Evolutionary conservation across 2,888 invertebrate genomes (phyloP).

Genomic region (Bugula neritina): DNA sequence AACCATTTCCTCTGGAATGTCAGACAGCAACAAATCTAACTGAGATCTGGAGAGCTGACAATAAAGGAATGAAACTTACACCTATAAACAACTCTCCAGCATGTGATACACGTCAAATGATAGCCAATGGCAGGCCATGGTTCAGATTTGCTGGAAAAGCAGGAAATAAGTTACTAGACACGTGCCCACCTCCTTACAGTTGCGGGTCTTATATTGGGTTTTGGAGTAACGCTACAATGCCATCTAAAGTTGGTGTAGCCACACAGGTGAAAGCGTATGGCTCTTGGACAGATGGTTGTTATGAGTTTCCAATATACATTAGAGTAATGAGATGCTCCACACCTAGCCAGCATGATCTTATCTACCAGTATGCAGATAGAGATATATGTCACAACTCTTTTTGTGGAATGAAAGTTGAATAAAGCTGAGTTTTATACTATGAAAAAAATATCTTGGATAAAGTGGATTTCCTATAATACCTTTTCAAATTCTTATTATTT

Average conservation of each 20-base stretch:
- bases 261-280: background rate
- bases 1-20: background rate
- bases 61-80: background rate
- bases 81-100: background rate
- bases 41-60: slow-evolving; percentile 2
- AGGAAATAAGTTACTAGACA: background rate
- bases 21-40: background rate
- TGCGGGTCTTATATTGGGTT: slow-evolving; percentile 5
- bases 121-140: background rate
- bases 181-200: slow-evolving; percentile 1
- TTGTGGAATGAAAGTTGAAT: background rate
- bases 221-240: slow-evolving; percentile 6
- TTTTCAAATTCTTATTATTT: too few relatives aligned
- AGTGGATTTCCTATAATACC: background rate
- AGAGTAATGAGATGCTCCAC: background rate
- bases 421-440: background rate
- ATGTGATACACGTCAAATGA: slow-evolving; percentile 3
- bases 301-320: background rate
- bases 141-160: slow-evolving; percentile 13
- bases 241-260: background rate
- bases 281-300: background rate
- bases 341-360: background rate
- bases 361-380: background rate
- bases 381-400: background rate
- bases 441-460: too few relatives aligned